Conservation (phyloP, 2,888 invertebrate species). For the Melanotus villosus region DNA sequence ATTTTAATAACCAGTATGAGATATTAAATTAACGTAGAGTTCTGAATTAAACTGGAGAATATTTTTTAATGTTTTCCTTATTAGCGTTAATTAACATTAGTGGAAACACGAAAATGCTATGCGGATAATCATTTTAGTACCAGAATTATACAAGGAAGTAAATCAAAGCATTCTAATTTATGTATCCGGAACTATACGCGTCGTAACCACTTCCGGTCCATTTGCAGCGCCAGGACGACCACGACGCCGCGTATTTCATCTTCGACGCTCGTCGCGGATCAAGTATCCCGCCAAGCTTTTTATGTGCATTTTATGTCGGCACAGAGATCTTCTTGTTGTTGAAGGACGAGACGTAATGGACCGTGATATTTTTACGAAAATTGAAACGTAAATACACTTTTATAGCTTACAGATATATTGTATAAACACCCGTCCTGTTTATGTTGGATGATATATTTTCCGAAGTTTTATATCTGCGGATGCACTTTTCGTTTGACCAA, state of each 20-base stretch:
- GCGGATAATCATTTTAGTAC: no score
- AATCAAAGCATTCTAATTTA: conserved; percentile 42
- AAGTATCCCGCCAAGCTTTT: conserved; percentile 63
- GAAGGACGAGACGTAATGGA: conserved; percentile 65
- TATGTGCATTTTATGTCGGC: conserved; percentile 65
- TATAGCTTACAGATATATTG: conserved; percentile 55
- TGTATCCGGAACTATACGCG: conserved; percentile 48
- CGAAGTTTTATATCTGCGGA: no score
- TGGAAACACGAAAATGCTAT: no score
- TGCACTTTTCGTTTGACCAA: no score
- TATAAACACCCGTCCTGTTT: conserved; percentile 36
- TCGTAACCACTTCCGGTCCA: conserved; percentile 63
- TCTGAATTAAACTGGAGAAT: no score
- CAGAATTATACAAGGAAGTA: no score
- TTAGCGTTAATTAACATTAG: no score
- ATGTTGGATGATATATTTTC: conserved; percentile 15
- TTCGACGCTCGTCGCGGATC: conserved; percentile 59
- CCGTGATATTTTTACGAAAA: conserved; percentile 68
- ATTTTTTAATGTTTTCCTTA: no score
- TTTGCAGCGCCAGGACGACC: conserved; percentile 57
- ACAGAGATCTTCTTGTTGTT: conserved; percentile 62
- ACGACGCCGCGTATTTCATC: conserved; percentile 64
- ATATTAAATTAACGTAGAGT: no score
- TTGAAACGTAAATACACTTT: conserved; percentile 68
- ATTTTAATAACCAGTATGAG: no score